Percentiles rank a stretch among this genome's conserved stretches.
phyloP scores from a whole-genome alignment of 2,888 invertebrate genomes.

The Octodonta nipae region DNA sequence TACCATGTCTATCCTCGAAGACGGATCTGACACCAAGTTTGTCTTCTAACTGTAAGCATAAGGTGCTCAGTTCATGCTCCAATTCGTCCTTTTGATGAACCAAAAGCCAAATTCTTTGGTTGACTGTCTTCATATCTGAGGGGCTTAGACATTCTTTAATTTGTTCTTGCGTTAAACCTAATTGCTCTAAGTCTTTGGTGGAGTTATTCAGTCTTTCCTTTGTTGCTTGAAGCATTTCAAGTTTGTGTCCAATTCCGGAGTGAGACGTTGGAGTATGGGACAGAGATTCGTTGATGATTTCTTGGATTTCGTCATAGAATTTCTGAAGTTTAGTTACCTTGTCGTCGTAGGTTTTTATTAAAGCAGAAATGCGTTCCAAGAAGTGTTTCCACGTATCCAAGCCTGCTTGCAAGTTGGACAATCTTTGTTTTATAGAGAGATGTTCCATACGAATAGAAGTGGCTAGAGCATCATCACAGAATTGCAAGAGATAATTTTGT shows the following conservation, averaged over 20 bases:
- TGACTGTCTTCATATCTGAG: conserved; percentile 65
- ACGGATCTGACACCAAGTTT: conserved; percentile 55
- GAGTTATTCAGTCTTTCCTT: conserved; percentile 44
- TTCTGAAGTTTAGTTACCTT: conserved; percentile 46
- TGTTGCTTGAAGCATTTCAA: conserved; percentile 49
- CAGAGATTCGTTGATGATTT: conserved; percentile 44
- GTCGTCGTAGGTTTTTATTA: conserved; percentile 51
- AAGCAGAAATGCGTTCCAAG: conserved; percentile 49
- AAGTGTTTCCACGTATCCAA: conserved; percentile 71
- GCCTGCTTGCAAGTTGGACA: conserved; percentile 67
- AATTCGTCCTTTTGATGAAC: conserved; percentile 70
- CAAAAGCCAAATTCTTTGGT: conserved; percentile 64
- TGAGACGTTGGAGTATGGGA: conserved; percentile 43
- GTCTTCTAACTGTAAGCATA: conserved; percentile 62
- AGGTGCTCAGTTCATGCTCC: conserved; percentile 60
- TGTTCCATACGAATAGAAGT: conserved; percentile 72
- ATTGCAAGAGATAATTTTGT: conserved; percentile 51
- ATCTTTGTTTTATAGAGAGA: conserved; percentile 59
- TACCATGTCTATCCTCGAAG: conserved; percentile 52
- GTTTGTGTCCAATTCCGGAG: conserved; percentile 48
- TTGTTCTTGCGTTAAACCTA: conserved; percentile 65
- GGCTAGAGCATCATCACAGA: conserved; percentile 64
- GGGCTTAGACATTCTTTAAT: conserved; percentile 75
- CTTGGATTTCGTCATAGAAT: conserved; percentile 52
- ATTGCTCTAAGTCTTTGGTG: conserved; percentile 51